phyloP scores from a whole-genome alignment of 2,797 vertebrate species.

The Intellagama lesueurii region DNA sequence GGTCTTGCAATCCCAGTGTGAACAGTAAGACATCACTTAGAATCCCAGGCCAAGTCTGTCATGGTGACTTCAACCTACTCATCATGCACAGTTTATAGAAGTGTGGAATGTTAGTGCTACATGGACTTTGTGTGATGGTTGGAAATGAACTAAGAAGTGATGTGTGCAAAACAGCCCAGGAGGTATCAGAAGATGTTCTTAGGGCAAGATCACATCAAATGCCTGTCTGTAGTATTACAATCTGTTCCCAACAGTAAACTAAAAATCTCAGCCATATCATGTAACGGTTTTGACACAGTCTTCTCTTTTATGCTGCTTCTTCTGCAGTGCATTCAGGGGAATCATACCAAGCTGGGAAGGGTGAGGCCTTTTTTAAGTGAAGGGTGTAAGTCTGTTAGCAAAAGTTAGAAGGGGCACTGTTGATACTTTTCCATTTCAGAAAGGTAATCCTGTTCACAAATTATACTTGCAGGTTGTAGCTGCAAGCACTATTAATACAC shows the following conservation, averaged over 20 bases:
- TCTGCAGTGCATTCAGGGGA: neutral
- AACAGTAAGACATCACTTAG: constrained; percentile 17
- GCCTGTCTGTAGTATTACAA: neutral
- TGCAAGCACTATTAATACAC: neutral
- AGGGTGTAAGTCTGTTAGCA: neutral
- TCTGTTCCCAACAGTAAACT: constrained; percentile 17
- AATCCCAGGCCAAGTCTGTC: constrained; percentile 16
- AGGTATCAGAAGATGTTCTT: constrained; percentile 14
- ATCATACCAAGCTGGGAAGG: neutral
- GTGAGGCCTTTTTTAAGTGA: neutral
- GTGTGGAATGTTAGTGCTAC: rapidly evolving
- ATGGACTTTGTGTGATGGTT: neutral
- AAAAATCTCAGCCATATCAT: neutral
- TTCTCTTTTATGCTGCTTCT: neutral
- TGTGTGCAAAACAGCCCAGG: neutral
- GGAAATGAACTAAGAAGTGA: constrained; percentile 39
- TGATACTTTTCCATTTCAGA: neutral
- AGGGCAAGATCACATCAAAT: neutral
- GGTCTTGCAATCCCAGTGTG: neutral
- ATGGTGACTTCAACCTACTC: neutral
- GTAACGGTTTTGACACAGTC: neutral
- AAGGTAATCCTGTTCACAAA: neutral
- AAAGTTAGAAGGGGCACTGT: neutral
- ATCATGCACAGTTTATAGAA: neutral
- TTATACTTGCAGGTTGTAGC: neutral